Evolutionary conservation across 2,797 vertebrate species (phyloP), one percentile per base, ranked within the genome.

Genomic region (Bryconaethiops microstoma): DNA sequence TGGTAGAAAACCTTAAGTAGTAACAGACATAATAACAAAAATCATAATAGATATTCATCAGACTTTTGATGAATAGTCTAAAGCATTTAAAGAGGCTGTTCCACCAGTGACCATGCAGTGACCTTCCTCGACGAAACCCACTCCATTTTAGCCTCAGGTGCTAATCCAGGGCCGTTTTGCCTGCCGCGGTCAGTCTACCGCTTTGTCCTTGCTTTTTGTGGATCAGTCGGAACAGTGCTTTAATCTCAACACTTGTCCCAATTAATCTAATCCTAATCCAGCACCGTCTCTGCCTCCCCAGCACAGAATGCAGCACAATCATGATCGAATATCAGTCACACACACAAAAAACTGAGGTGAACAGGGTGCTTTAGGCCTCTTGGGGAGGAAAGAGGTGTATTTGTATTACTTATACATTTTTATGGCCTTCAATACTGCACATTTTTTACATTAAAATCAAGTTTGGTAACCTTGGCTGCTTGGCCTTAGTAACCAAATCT

Each of bases 221-320:
- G 60, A 72, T 80, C 16, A 55, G 52, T 52, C 55, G 29, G 55
- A 69, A 68, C 59, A 80, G 64, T 80, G 78, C 79, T 80, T 79
- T 63, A 84, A 83, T 82, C 81, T 75, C 69, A 70, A 75, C 73
- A 59, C n/a, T 81, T 67, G 75, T 83, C 72, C 54, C 76, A 83
- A 75, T 83, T 50, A 79, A 81, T 71, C 76, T 83, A 83, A 85
- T 83, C 84, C 82, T 83, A 82, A 86, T 87, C 84, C 76, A 45
- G 80, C 57, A n/a, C 65, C 54, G 54, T 42, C 59, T 55, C 59
- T 65, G 13, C 8, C 35, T n/a, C 65, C 59, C 59, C 23, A 77
- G 13, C 54, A 59, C 65, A 48, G 62, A 57, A 71, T 68, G 65
- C 2, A 16, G 62, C 74, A 59, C 72, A 5, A 54, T 52, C 70